Evolutionary conservation across 2,797 vertebrate genomes (phyloP), one percentile per base, ranked within the genome.

Genomic region (Octomys mimax): DNA sequence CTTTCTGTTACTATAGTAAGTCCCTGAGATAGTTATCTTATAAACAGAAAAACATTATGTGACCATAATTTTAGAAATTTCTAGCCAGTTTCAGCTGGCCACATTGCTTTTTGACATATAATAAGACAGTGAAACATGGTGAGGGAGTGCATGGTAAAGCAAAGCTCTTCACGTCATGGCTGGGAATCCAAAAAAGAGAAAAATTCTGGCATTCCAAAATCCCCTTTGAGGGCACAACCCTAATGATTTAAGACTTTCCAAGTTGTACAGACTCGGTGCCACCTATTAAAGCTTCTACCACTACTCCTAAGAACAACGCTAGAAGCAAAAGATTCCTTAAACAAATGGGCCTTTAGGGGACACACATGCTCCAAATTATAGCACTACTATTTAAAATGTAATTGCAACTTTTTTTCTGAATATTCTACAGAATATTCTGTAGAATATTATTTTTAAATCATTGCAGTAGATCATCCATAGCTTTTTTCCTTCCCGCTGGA

Each of bases 361-460:
- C 28, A 5, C 28, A 46, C 54, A 33, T 31, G 28, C 31, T 87
- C 24, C 24, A 31, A 75, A 77, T 31, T 75, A 24, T 9, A 42
- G 36, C 6, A 24, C 16, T 87, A 42, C 42, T 82, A 71, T 86
- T 88, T 93, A 86, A 93, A 95, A 96, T 73, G 26, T 78, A 49
- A 42, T 83, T 54, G 85, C 33, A 83, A 62, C 33, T 19, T 16
- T 83, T 83, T 66, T 46, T 49, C 33, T 61, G 83, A 64, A 7
- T 71, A 59, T 87, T 89, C 64, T 89, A 13, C 59, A 21, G 59
- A 61, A 61, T 61, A 26, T 61, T 61, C 21, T 61, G 7, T 18
- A 46, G 54, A 86, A 70, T 2, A 71, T 28, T 49, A 6, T 78
- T 93, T 42, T 7, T 61, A 85, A 93, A 81, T 91, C 3, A 2